Evolutionary conservation across 2,888 invertebrate species (phyloP).

Genomic region (Drosophila mayaguana): DNA sequence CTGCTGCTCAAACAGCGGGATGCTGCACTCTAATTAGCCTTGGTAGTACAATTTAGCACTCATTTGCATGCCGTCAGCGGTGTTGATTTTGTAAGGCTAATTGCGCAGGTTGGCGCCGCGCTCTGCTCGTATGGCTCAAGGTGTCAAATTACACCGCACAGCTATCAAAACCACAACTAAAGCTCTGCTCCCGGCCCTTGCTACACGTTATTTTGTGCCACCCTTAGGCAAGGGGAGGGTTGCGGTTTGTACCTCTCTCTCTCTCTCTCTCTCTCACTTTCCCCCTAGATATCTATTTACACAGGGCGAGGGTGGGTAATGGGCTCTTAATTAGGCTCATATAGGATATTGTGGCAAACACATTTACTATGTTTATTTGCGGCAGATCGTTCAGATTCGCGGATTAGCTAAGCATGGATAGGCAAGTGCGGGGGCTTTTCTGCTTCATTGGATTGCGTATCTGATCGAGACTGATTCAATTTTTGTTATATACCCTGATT

Average conservation of each 20-base stretch:
- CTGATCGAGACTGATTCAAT: conserved; percentile 8
- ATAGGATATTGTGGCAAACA: conserved; percentile 50
- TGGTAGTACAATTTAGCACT: conserved; percentile 54
- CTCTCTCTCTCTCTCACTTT: conserved; percentile 23
- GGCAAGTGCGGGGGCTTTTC: conserved; percentile 19
- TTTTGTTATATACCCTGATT: background rate
- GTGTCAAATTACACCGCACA: conserved; percentile 71
- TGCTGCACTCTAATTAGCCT: conserved; percentile 53
- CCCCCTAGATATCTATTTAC: conserved; percentile 68
- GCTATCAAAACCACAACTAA: conserved; percentile 50
- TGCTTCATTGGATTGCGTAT: conserved; percentile 42
- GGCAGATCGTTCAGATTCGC: conserved; percentile 21
- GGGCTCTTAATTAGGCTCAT: conserved; percentile 82
- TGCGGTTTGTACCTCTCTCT: conserved; percentile 58
- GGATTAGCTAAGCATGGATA: conserved; percentile 35
- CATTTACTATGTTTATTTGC: conserved; percentile 48
- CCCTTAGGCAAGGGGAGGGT: conserved; percentile 53
- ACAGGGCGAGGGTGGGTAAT: conserved; percentile 69
- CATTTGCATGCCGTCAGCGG: conserved; percentile 65
- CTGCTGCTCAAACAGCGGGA: conserved; percentile 62
- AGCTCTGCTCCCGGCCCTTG: background rate
- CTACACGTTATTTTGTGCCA: conserved; percentile 40
- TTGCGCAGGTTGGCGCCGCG: conserved; percentile 56
- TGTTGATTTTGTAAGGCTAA: conserved; percentile 52
- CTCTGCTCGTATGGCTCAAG: conserved; percentile 35